Percentiles rank a stretch among this genome's conserved stretches.
phyloP scores from a whole-genome alignment of 2,888 invertebrate species.

The Plagodis pulveraria region DNA sequence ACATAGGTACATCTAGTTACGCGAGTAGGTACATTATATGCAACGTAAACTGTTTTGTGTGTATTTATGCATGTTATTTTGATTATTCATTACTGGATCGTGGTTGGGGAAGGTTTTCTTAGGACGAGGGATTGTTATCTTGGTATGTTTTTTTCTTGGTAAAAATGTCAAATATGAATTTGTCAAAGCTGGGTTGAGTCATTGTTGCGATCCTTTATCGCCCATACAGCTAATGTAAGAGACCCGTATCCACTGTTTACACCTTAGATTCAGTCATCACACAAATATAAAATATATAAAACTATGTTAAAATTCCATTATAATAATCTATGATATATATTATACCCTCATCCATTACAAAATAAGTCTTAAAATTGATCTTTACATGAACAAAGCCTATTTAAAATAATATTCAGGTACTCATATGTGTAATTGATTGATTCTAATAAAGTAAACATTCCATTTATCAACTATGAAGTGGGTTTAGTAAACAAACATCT shows the following conservation, averaged over 20 bases:
- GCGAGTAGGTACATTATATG: slow-evolving; percentile 71
- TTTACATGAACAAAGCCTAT: slow-evolving; percentile 15
- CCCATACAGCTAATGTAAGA: slow-evolving; percentile 52
- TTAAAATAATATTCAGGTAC: neutral
- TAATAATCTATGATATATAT: no score
- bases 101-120: slow-evolving; percentile 53
- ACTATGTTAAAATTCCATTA: neutral
- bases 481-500: slow-evolving; percentile 6
- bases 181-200: slow-evolving; percentile 84
- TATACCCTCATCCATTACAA: neutral
- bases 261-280: slow-evolving; percentile 15
- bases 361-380: slow-evolving; percentile 12
- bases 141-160: slow-evolving; percentile 73
- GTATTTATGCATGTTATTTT: slow-evolving; percentile 58
- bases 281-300: neutral
- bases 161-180: slow-evolving; percentile 82
- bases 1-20: slow-evolving; percentile 77
- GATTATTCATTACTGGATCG: slow-evolving; percentile 48
- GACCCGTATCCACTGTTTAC: slow-evolving; percentile 58
- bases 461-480: neutral
- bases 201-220: slow-evolving; percentile 71
- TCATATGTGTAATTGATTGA: no score
- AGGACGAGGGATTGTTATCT: slow-evolving; percentile 56
- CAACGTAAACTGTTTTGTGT: slow-evolving; percentile 67
- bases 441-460: neutral